Evolutionary conservation across 2,113 vertebrate genomes (phyloP).

Genomic region (Anas platyrhynchos): DNA sequence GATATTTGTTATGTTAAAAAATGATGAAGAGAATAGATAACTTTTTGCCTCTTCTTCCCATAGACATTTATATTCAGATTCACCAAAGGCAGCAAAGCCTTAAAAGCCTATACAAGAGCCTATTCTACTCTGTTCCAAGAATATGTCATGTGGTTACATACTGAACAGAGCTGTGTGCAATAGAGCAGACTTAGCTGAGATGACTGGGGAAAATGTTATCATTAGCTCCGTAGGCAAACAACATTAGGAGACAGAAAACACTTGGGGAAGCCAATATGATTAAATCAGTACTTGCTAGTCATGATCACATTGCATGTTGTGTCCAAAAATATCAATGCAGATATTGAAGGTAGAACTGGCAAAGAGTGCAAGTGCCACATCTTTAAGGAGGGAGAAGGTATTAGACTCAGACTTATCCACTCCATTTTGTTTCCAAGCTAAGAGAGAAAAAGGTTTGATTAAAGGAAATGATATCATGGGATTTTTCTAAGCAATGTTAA

Average conservation of each 20-base stretch:
- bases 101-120: conserved; percentile 40
- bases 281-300: conserved; percentile 59
- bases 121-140: conserved; percentile 68
- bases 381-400: neutral
- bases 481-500: conserved; percentile 25
- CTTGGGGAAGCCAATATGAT: conserved; percentile 46
- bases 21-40: neutral
- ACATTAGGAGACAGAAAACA: conserved; percentile 58
- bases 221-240: conserved; percentile 66
- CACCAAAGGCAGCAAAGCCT: conserved; percentile 40
- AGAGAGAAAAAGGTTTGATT: conserved; percentile 14
- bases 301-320: neutral
- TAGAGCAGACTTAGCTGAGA: conserved; percentile 47
- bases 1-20: neutral
- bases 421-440: neutral
- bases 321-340: conserved; percentile 58
- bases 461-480: conserved; percentile 58
- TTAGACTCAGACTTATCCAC: neutral
- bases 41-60: neutral
- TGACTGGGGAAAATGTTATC: conserved; percentile 66
- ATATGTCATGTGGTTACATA: conserved; percentile 55
- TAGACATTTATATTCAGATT: conserved; percentile 15
- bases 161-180: conserved; percentile 42
- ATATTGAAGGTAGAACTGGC: conserved; percentile 28
- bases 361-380: neutral